Evolutionary conservation across 1,140 invertebrate genomes (phyloP), one percentile per base, ranked within the genome.

Genomic region (Acromyrmex heyeri): DNA sequence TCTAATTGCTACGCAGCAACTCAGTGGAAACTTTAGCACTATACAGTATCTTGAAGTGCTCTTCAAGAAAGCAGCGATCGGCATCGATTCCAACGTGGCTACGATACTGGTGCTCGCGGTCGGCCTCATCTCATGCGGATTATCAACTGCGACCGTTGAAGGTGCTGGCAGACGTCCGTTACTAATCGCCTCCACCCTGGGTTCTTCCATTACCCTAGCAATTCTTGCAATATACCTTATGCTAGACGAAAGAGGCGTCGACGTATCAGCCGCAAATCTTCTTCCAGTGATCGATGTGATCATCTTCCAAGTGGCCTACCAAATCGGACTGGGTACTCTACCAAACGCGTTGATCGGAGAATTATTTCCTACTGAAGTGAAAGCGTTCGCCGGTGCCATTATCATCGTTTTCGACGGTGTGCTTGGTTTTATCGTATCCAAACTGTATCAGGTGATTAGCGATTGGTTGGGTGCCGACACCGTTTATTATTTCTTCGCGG

Each of bases 1-100:
- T 7, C 95, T 98, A 64, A 97, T 98, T 86, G 95, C 97, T 1
- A 97, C 97, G 5, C 98, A 98, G 92, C 97, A 98, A 91, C 95
- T 98, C 34, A 97, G 97, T 76, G 97, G 98, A 0, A 97, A 97
- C 69, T 97, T 97, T 81, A 97, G 97, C 3, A 96, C 98, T 12
- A 97, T 97, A 93, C 97, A 97, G 48, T 98, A 98, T 88, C 95
- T 97, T 0, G 96, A 97, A 59, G 96, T 96, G 21, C 97, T 98
- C 85, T 97, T 98, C 89, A 95, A 96, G 10, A 93, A 95, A 65
- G 95, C 96, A 2, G 96, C 96, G 50, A 96, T 96, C 6, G 95
- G 95, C 0, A 93, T 97, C 6, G 94, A 96, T 14, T 89, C 95
- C 3, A 94, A 96, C 77, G 91, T 95, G 53, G 96, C 96, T 4